These are phyloP conservation scores for Embidobia sp. DNA, from an alignment of 2,888 invertebrate species.

Conservation along the genomic window DNA sequence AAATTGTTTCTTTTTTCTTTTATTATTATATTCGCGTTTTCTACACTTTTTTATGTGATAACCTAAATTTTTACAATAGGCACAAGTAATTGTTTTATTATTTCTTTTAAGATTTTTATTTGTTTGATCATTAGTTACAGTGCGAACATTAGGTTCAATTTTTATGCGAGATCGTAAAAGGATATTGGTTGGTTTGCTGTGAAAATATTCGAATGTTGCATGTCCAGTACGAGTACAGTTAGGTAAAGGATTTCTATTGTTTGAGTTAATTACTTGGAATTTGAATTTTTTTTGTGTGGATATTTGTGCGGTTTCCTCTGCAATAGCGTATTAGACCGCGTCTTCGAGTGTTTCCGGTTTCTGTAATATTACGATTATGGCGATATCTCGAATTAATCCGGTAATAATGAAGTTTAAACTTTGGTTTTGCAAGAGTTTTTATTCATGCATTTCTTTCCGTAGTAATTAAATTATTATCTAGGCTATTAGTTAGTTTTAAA, in stretches of 20 bases:
- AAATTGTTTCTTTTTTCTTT: constrained; percentile 29
- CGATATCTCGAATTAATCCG: constrained; percentile 70
- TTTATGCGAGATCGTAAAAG: not conserved
- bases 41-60: constrained; percentile 37
- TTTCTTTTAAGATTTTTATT: too few species aligned
- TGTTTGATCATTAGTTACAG: constrained; percentile 12
- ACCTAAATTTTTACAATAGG: constrained; percentile 47
- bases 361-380: constrained; percentile 72
- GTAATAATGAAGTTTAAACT: constrained; percentile 71
- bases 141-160: not conserved
- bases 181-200: not conserved
- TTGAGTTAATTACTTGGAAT: not conserved
- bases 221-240: constrained; percentile 3
- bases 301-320: constrained; percentile 70
- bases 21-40: constrained; percentile 46
- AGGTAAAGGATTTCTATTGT: not conserved
- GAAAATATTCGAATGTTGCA: not conserved
- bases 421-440: constrained; percentile 71
- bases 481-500: constrained; percentile 69
- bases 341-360: constrained; percentile 69
- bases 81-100: constrained; percentile 14
- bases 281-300: constrained; percentile 57
- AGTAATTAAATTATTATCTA: constrained; percentile 56
- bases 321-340: constrained; percentile 69
- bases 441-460: constrained; percentile 54